Evolutionary conservation across 2,888 invertebrate genomes (phyloP).

Genomic region (Minunthozetes semirufus): DNA sequence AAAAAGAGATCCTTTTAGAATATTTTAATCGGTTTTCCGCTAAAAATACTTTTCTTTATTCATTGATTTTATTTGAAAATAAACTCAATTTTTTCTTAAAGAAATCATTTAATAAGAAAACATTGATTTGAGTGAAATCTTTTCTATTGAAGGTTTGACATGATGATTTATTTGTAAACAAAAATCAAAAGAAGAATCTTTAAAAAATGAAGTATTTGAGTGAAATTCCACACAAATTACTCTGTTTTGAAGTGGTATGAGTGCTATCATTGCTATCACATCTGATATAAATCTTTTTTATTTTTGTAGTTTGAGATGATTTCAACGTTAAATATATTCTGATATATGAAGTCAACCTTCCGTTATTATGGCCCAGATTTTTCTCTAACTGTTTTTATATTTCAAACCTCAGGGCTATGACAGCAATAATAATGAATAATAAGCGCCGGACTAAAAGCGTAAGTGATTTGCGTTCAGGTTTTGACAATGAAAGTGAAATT

Average conservation of each 20-base stretch:
- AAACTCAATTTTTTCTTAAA: no score
- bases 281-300: no score
- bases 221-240: not conserved
- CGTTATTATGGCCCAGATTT: conserved; percentile 29
- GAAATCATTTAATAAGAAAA: no score
- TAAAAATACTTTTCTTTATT: no score
- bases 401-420: conserved; percentile 5
- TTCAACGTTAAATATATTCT: not conserved
- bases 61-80: no score
- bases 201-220: not conserved
- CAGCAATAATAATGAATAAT: not conserved
- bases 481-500: no score
- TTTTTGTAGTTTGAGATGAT: no score
- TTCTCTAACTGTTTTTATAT: conserved; percentile 11
- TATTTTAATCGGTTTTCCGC: no score
- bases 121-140: no score
- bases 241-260: not conserved
- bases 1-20: no score
- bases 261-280: no score
- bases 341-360: conserved; percentile 3
- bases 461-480: not conserved
- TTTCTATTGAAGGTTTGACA: no score
- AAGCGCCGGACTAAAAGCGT: not conserved
- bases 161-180: not conserved
- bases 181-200: not conserved